Percentiles rank a stretch among this genome's conserved stretches.
These are phyloP conservation scores for Lemur catta DNA, from an alignment of 2,797 vertebrate genomes.

Conservation along the genomic window DNA sequence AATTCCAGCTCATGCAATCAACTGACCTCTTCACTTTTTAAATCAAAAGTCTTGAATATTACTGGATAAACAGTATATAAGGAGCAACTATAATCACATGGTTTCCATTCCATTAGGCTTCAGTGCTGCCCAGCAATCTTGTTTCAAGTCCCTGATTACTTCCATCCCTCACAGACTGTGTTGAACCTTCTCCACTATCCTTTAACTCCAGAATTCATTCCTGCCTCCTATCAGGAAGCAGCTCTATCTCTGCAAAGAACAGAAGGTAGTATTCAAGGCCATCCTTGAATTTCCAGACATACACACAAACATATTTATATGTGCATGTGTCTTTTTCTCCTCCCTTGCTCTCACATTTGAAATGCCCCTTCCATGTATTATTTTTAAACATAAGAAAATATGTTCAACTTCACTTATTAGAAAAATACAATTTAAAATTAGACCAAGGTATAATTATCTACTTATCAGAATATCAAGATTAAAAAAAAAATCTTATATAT, in stretches of 20 bases:
- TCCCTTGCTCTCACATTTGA: slow-evolving; percentile 9
- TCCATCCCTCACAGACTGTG: neutral
- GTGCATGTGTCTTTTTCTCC: neutral
- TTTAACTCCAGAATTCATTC: neutral
- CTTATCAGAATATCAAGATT: slow-evolving; percentile 11
- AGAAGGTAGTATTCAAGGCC: neutral
- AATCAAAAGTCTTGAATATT: slow-evolving; percentile 41
- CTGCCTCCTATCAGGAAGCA: slow-evolving; percentile 4
- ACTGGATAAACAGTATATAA: neutral
- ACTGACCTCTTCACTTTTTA: slow-evolving; percentile 15
- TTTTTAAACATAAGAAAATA: slow-evolving; percentile 28
- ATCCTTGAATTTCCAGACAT: slow-evolving; percentile 3
- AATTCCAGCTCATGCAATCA: slow-evolving; percentile 17
- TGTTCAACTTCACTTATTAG: slow-evolving; percentile 20
- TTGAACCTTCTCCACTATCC: neutral
- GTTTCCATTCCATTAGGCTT: neutral
- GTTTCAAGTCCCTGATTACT: neutral
- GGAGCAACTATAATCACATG: neutral
- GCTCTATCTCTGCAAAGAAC: slow-evolving; percentile 10
- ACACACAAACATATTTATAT: slow-evolving; percentile 5
- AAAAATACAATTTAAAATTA: slow-evolving; percentile 48
- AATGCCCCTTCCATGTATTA: neutral
- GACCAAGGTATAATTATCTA: slow-evolving; percentile 20
- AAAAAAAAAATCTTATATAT: neutral
- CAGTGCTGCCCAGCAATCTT: neutral